phyloP scores from a whole-genome alignment of 2,888 invertebrate genomes.

The Noctua fimbriata region DNA sequence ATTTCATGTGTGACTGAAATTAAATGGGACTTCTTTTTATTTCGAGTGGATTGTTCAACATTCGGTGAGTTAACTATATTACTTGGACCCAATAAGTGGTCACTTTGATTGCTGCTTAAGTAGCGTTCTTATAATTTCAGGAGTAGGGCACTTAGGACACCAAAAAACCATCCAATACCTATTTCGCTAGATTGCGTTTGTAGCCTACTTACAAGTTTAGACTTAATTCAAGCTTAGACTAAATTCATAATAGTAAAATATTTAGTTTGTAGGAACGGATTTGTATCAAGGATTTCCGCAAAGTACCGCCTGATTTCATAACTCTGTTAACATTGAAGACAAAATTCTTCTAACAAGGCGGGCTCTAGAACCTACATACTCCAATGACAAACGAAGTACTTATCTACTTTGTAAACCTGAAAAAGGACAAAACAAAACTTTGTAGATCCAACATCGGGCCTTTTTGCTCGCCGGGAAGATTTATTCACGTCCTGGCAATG shows the following conservation, averaged over 20 bases:
- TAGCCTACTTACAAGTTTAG: neutral
- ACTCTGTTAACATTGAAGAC: neutral
- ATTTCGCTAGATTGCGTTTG: neutral
- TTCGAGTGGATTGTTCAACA: neutral
- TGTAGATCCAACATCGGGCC: slow-evolving; percentile 5
- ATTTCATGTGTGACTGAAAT: neutral
- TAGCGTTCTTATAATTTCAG: neutral
- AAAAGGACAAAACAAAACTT: slow-evolving; percentile 40
- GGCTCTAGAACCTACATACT: slow-evolving; percentile 1
- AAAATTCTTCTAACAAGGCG: neutral
- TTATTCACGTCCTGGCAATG: slow-evolving; percentile 33
- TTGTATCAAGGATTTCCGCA: neutral
- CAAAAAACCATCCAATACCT: neutral
- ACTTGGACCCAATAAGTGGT: neutral
- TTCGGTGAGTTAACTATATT: neutral
- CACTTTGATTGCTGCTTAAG: neutral
- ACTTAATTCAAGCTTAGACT: neutral
- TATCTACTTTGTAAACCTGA: slow-evolving; percentile 15
- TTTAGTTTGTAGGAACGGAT: neutral
- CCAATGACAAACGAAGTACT: slow-evolving; percentile 4
- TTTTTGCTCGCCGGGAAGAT: slow-evolving; percentile 33
- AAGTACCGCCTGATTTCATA: neutral
- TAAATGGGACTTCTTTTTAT: neutral
- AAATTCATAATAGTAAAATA: neutral
- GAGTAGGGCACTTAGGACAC: neutral